Conservation (phyloP, 2,888 invertebrate genomes). For the Spisula subtruncata region DNA sequence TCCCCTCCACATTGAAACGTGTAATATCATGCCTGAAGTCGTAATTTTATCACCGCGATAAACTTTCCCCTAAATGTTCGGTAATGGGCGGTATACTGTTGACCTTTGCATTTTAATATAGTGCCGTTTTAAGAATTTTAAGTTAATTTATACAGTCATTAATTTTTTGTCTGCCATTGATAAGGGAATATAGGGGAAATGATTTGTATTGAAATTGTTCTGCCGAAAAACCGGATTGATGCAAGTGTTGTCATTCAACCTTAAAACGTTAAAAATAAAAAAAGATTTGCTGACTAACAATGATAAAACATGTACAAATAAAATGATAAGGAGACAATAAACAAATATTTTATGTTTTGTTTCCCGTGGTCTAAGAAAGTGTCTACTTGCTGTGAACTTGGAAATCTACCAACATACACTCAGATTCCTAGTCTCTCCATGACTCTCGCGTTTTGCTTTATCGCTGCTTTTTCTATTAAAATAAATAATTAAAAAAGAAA, state of each 20-base stretch:
- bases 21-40: neutral
- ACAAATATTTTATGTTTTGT: too few species aligned
- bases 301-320: too few species aligned
- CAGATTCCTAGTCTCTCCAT: neutral
- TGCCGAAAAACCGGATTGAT: too few species aligned
- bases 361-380: too few species aligned
- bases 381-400: neutral
- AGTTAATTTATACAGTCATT: neutral
- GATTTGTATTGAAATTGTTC: too few species aligned
- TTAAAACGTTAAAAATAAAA: too few species aligned
- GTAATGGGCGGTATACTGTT: neutral
- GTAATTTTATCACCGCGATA: neutral
- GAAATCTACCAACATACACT: neutral
- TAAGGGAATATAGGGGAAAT: too few species aligned
- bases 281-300: too few species aligned
- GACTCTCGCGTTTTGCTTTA: neutral
- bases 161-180: neutral
- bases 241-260: too few species aligned
- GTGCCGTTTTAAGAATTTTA: neutral
- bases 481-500: slow-evolving; percentile 24
- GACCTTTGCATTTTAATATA: neutral
- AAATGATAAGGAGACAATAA: too few species aligned
- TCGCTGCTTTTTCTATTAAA: neutral
- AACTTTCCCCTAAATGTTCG: neutral
- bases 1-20: neutral